Conservation (phyloP, 2,888 invertebrate species). For the Latrodectus hesperus region DNA sequence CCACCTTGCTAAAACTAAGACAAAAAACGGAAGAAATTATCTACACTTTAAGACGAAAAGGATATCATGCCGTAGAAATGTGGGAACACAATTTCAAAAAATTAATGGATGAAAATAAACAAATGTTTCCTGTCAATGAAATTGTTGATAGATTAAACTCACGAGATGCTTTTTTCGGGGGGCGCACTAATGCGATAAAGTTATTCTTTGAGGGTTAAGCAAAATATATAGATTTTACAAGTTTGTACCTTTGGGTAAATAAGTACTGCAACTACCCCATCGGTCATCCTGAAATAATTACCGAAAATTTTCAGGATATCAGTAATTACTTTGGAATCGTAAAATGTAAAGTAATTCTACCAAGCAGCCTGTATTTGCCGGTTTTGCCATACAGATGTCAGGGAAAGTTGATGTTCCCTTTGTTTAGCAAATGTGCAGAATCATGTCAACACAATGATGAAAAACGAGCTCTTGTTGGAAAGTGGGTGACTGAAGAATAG, state of each 20-base stretch:
- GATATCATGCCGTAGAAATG: not conserved
- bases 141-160: not conserved
- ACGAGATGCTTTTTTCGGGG: not conserved
- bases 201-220: not conserved
- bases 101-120: not conserved
- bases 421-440: not conserved
- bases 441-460: not conserved
- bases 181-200: not conserved
- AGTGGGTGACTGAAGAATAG: slow-evolving; percentile 14
- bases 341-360: not conserved
- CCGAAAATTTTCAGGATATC: not conserved
- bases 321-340: slow-evolving; percentile 11
- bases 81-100: slow-evolving; percentile 5
- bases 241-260: not conserved
- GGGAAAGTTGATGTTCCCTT: slow-evolving; percentile 14
- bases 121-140: not conserved
- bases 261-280: not conserved
- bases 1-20: not conserved
- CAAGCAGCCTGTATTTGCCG: not conserved
- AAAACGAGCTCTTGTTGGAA: slow-evolving; percentile 4
- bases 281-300: not conserved
- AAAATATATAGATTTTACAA: not conserved
- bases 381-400: slow-evolving; percentile 8
- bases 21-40: not conserved
- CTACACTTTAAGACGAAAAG: not conserved